phyloP scores from a whole-genome alignment of 2,797 vertebrate genomes.

The Emys orbicularis region DNA sequence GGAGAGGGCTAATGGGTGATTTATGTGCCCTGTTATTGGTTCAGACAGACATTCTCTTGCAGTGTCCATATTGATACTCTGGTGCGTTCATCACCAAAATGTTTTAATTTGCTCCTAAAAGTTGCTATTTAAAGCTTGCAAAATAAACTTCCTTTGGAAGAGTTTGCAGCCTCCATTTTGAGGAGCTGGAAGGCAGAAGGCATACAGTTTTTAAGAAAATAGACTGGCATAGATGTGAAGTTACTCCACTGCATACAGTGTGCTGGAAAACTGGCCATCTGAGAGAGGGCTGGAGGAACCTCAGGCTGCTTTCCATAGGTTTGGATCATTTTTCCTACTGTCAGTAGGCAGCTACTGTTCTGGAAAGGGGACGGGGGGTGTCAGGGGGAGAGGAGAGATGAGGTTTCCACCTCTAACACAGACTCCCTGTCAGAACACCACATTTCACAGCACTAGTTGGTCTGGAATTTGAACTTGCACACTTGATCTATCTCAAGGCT shows the following conservation, averaged over 20 bases:
- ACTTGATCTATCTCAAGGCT: neutral
- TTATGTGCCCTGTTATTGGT: conserved; percentile 30
- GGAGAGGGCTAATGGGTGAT: conserved; percentile 20
- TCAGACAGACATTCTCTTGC: conserved; percentile 19
- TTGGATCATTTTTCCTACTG: neutral
- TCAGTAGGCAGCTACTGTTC: neutral
- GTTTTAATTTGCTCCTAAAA: conserved; percentile 28
- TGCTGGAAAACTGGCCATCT: neutral
- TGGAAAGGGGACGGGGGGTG: neutral
- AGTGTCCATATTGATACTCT: conserved; percentile 38
- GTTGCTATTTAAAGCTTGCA: neutral
- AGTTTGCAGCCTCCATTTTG: neutral
- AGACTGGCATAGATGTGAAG: neutral
- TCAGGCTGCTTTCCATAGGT: neutral
- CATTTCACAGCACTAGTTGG: neutral
- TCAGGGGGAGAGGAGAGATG: neutral
- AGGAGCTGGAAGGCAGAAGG: neutral
- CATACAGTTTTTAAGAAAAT: neutral
- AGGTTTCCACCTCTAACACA: neutral
- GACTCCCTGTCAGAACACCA: neutral
- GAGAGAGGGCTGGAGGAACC: neutral
- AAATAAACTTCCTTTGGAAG: neutral
- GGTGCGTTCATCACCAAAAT: conserved; percentile 41
- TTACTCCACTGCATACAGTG: neutral
- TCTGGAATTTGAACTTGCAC: neutral